phyloP scores from a whole-genome alignment of 2,888 invertebrate genomes.

The Amphiduros pacificus region DNA sequence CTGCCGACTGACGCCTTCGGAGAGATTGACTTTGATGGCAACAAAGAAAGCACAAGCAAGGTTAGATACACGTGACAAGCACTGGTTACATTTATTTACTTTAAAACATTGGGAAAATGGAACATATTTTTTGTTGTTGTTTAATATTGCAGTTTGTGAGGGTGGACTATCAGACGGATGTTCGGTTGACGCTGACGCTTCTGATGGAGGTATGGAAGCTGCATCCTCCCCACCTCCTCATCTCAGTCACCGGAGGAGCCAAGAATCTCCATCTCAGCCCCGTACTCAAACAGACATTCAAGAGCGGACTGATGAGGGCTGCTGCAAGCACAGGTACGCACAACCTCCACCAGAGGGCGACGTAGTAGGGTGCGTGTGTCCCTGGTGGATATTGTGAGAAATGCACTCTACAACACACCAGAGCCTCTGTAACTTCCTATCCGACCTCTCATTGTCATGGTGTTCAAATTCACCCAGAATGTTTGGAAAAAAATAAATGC shows the following conservation, averaged over 20 bases:
- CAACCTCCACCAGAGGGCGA: no score
- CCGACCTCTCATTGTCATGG: no score
- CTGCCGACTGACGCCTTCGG: constrained; percentile 53
- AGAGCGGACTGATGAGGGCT: constrained; percentile 58
- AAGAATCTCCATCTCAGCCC: constrained; percentile 57
- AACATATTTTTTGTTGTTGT: no score
- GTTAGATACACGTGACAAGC: constrained; percentile 36
- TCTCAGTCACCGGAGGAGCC: constrained; percentile 60
- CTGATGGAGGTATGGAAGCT: constrained; percentile 54
- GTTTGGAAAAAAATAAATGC: no score
- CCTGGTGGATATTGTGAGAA: no score
- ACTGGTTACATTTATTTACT: neutral
- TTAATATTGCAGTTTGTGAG: constrained; percentile 49
- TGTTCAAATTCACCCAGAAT: no score
- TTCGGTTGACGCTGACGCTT: constrained; percentile 45
- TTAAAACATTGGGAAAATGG: no score
- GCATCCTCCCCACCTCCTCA: constrained; percentile 56
- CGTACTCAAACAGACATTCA: constrained; percentile 54
- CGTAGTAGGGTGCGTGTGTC: no score
- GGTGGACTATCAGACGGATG: constrained; percentile 46
- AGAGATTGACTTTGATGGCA: constrained; percentile 55
- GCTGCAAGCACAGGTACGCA: constrained; percentile 54
- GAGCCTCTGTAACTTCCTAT: no score
- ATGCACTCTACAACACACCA: no score
- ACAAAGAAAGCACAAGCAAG: constrained; percentile 48